Base-by-base conservation (phyloP, 1,140 invertebrate genomes). In the Leptinotarsa lineolata region DNA sequence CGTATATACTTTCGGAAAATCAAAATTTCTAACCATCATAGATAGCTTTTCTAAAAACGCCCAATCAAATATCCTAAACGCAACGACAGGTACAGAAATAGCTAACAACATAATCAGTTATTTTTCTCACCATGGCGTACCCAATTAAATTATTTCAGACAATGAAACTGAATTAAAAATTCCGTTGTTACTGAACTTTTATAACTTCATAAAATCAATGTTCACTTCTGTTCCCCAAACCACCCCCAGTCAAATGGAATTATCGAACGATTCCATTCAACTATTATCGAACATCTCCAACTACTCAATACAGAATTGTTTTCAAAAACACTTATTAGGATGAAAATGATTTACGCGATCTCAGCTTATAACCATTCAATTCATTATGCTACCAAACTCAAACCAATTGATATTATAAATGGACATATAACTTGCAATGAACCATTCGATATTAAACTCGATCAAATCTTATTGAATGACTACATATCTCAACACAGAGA, bases 301-400 rank as follows among this genome's bases (percentile, higher is more conserved):
- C 8, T 61, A 21, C 18, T 61, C 3, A 21, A 61, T 20, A 61
- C 60, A 22, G 5, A 22, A 21, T 4, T 4, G 22, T 61, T 20
- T 20, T n/a, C 18, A 20, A 61, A 61, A 61, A 61, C 60, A n/a
- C 21, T 15, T 61, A 61, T 61, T 12, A 61, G 5, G 5, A 61
- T 61, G 22, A 61, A 61, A 61, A 61, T 61, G 4, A 61, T 61
- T 16, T 61, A 61, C 60, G 60, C 60, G 2, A 48, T 48, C n/a
- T n/a, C 8, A 5, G 16, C 46, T 48, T 48, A 48, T 4, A 48
- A 48, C 8, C 12, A 48, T 48, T 48, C 46, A 12, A 48, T 48
- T 48, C 46, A 16, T 16, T 48, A 3, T 11, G 46, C 46, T 3
- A 48, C 46, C 12, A 48, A 15, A 48, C 3, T 48, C 0, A 48